Evolutionary conservation across 2,888 invertebrate species (phyloP), one percentile per base, ranked within the genome.

Genomic region (Dichetophora obliterata): DNA sequence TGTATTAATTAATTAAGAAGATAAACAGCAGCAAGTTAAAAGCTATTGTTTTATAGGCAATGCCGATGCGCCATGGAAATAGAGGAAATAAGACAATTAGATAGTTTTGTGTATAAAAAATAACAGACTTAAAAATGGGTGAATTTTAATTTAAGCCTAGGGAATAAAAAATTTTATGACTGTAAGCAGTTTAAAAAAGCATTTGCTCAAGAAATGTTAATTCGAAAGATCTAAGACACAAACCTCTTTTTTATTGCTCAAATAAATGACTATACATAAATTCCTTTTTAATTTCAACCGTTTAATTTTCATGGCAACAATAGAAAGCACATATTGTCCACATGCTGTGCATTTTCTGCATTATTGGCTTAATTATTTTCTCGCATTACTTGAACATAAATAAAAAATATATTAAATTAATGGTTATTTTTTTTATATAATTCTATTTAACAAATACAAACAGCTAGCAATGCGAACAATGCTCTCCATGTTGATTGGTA

Each of bases 401-500:
- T 54, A 54, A 52, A 50, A 22, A 68, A 48, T 68, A 19, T 43
- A 31, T 65, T 37, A 65, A 4, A 37, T 65, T 37, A 16, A 65
- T 37, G 59, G 4, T 34, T 16, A 63, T 66, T 48, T 24, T n/a
- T 9, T 31, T 31, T 16, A 54, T 43, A 9, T 5, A 4, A 69
- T 50, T 54, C 66, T 66, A 66, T 22, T 43, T 43, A 48, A 71
- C 22, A 57, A 22, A 63, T 59, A 27, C 72, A 61, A 70, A 52
- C 27, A 63, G 16, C 72, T 61, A 66, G 54, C n/a, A 11, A 66
- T 66, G 52, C 24, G 2, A 31, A 34, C 65, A 19, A 74, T 65
- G 65, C 65, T 74, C 14, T 43, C 37, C 19, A 22, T 27, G 37
- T 69, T 72, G 73, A 50, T 59, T 43, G 74, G 61, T 54, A 77